Conservation (phyloP, 30 jellyfish, hydroid and myxozoan species). For the Pseudorhiza aurosa region DNA sequence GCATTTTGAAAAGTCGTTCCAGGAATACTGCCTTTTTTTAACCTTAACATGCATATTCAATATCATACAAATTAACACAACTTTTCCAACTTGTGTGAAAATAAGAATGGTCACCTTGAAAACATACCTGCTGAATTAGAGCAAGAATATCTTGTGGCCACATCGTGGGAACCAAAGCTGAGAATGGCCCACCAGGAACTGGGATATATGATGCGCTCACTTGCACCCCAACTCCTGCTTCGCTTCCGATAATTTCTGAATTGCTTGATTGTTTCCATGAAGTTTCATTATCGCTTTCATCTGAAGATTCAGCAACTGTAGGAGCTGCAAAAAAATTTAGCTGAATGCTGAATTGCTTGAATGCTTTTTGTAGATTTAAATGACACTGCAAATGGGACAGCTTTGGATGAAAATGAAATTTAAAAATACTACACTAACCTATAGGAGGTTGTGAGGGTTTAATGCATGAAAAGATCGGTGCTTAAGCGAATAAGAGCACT, state of each 20-base stretch:
- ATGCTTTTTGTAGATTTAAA: neutral
- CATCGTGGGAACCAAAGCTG: conserved; percentile 94
- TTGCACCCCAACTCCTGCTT: conserved; percentile 86
- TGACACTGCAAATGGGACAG: neutral
- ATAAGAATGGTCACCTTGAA: too few relatives aligned
- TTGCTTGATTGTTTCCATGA: conserved; percentile 65
- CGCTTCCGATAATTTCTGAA: conserved; percentile 92
- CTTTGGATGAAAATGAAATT: too few relatives aligned
- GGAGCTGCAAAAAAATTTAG: conserved; percentile 65
- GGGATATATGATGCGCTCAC: conserved; percentile 82
- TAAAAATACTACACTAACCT: too few relatives aligned
- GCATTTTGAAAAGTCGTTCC: too few relatives aligned
- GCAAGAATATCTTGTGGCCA: conserved; percentile 99
- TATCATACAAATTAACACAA: too few relatives aligned
- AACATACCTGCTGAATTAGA: conserved; percentile 98
- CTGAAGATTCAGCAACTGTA: conserved; percentile 86
- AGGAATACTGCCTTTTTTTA: too few relatives aligned
- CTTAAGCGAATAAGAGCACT: too few relatives aligned
- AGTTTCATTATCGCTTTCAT: conserved; percentile 90
- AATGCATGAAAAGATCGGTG: too few relatives aligned
- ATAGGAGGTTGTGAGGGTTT: too few relatives aligned
- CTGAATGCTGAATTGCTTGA: neutral
- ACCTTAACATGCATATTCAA: too few relatives aligned
- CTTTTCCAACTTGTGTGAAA: too few relatives aligned
- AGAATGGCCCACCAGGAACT: conserved; percentile 96